Base-by-base conservation (phyloP, 2,797 vertebrate genomes). In the Garrulus glandarius region DNA sequence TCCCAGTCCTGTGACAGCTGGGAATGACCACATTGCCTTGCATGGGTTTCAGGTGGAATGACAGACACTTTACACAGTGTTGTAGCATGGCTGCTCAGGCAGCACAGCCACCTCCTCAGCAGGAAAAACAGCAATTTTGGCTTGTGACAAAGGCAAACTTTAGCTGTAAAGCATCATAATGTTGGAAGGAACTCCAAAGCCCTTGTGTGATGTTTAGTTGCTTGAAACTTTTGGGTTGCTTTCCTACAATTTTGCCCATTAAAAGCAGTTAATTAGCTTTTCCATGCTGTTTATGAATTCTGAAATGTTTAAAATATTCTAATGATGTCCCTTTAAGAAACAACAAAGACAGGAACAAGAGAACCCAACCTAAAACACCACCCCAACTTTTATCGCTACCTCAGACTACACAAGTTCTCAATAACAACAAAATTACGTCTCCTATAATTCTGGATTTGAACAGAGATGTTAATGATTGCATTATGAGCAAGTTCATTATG, bases 351-450 rank as follows among this genome's bases (percentile, higher is more conserved):
- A 59, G 20, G 14, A 52, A 39, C 10, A 55, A 14, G 24, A 7
- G 21, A 64, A 22, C 7, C 6, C 4, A 47, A 24, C 8, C 5
- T 5, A 24, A 52, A 15, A 3, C 1, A 1, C 10, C 43, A 49
- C 18, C 24, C 15, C 17, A 19, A 2, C 2, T 78, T 80, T 84
- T 77, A 27, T n/a, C 19, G 50, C 23, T 52, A 4, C 5, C 41
- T 10, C 19, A 57, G 34, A 16, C 36, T 78, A 12, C 16, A 32
- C 8, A 67, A 36, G 18, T 13, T 67, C 23, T 50, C 43, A 46
- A 5, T 3, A 64, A 8, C 13, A 61, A 34, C 14, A 57, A 67
- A 15, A 27, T 30, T 4, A 50, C n/a, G 3, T 36, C 11, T 77
- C 55, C 11, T n/a, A 1, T 27, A 65, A 30, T 64, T 60, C 12